Base-by-base conservation (phyloP, 2,888 invertebrate genomes). In the Synergus gifuensis region DNA sequence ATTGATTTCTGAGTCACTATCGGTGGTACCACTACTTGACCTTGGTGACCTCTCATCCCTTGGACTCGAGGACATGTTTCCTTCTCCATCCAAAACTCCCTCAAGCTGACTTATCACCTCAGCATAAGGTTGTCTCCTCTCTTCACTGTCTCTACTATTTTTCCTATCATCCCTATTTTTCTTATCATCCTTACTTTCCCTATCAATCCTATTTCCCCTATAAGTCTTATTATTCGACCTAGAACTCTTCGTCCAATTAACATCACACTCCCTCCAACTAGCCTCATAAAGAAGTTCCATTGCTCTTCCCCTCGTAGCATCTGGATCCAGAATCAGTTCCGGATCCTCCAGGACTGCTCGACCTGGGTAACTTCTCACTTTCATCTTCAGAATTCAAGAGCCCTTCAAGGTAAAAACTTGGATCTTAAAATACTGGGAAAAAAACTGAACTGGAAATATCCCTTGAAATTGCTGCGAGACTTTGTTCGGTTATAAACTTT, bases 311-410 rank as follows among this genome's bases (percentile, higher is more conserved):
- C 94, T 94, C 64, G 95, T 94, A 84, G 95, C 94, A 89, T 95
- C 95, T 90, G 95, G 95, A 91, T 96, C 96, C 94, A 96, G 94
- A 79, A 95, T 93, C 81, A 95, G 90, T 92, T 94, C 93, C 79
- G 95, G 94, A 82, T 94, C 94, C 83, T 94, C 93, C 77, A 93
- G 87, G 89, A 97, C 96, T 84, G 96, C 97, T 93, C 96, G 96
- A 85, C 97, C 97, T 64, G 97, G 97, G 92, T 97, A 96, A 88
- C 96, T 96, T 91, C 96, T 96, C 85, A 97, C 96, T 94, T 96
- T 96, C 97, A 97, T 97, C 82, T 40, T 78, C 63, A 77, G 76
- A 60, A 40, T 64, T 58, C 44, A 36, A 58, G 40, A 60, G 18
- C n/a, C 62, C 67, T 42, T n/a, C 42, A 16, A 36, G 46, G 40